These are phyloP conservation scores for Galleria mellonella DNA, from an alignment of 1,140 invertebrate genomes.

Conservation along the genomic window DNA sequence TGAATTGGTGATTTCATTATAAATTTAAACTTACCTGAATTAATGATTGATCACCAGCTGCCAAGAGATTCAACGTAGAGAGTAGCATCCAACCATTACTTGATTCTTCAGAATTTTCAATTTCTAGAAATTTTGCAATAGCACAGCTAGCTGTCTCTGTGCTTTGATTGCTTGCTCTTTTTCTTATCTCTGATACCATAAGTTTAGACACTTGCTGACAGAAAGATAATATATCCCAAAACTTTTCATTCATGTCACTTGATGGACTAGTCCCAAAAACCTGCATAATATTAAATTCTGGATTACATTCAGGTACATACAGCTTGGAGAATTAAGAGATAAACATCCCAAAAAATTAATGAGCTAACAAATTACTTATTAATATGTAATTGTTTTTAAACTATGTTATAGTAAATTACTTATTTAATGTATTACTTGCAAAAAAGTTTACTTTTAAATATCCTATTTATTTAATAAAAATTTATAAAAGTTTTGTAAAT, in stretches of 20 bases:
- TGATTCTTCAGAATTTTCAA: constrained; percentile 92
- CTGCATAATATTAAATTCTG: constrained; percentile 76
- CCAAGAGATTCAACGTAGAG: constrained; percentile 91
- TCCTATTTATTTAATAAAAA: too few relatives aligned
- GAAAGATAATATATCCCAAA: constrained; percentile 94
- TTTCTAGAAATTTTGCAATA: constrained; percentile 96
- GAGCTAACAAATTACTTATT: too few relatives aligned
- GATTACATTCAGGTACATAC: too few relatives aligned
- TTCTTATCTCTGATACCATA: constrained; percentile 96
- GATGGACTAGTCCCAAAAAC: constrained; percentile 93
- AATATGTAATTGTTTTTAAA: too few relatives aligned
- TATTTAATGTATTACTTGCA: too few relatives aligned
- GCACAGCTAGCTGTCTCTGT: constrained; percentile 96
- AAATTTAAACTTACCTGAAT: constrained; percentile 39
- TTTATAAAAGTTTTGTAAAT: too few relatives aligned
- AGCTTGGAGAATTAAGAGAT: too few relatives aligned
- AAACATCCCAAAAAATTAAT: too few relatives aligned
- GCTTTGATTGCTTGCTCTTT: constrained; percentile 95
- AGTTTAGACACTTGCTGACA: constrained; percentile 95
- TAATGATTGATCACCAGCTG: constrained; percentile 83
- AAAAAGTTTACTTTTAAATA: too few relatives aligned
- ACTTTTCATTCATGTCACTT: constrained; percentile 96
- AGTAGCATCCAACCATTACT: constrained; percentile 98
- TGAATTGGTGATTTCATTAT: too few relatives aligned
- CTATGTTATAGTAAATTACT: too few relatives aligned